Percentiles rank a stretch among this genome's conserved stretches.
phyloP scores from a whole-genome alignment of 2,113 vertebrate genomes.

The Anseranas semipalmata region DNA sequence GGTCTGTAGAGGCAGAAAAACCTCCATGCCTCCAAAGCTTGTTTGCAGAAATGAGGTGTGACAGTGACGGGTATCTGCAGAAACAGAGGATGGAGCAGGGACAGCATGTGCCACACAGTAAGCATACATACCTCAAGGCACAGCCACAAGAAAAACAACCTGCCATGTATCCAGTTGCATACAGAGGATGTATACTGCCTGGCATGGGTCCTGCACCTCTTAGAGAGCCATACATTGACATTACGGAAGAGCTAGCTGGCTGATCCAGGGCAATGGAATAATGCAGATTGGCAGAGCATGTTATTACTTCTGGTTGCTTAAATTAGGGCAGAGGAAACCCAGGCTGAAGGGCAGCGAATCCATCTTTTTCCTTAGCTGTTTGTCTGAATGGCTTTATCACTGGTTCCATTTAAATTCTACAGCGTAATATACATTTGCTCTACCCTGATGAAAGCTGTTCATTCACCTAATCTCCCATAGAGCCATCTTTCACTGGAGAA shows the following conservation, averaged over 20 bases:
- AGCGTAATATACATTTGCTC: background rate
- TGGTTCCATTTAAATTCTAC: background rate
- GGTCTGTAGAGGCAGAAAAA: background rate
- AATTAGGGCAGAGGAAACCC: background rate
- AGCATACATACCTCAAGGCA: background rate
- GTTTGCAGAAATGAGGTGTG: rapidly evolving
- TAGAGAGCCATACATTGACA: rapidly evolving
- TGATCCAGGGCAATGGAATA: background rate
- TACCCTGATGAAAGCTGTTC: background rate
- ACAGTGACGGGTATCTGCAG: background rate
- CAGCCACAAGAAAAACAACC: background rate
- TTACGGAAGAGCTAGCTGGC: background rate
- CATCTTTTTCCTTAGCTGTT: background rate
- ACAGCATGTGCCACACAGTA: rapidly evolving
- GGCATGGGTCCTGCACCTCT: rapidly evolving
- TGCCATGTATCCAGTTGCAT: rapidly evolving
- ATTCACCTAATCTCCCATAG: background rate
- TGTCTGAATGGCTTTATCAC: background rate
- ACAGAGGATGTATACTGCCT: background rate
- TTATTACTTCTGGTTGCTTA: background rate
- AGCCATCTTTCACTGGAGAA: background rate
- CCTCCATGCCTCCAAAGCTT: background rate
- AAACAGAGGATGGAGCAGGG: background rate
- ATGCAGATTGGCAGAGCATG: background rate
- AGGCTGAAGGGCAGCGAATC: background rate